Evolutionary conservation across 2,888 invertebrate genomes (phyloP).

Genomic region (Cotesia congregata): DNA sequence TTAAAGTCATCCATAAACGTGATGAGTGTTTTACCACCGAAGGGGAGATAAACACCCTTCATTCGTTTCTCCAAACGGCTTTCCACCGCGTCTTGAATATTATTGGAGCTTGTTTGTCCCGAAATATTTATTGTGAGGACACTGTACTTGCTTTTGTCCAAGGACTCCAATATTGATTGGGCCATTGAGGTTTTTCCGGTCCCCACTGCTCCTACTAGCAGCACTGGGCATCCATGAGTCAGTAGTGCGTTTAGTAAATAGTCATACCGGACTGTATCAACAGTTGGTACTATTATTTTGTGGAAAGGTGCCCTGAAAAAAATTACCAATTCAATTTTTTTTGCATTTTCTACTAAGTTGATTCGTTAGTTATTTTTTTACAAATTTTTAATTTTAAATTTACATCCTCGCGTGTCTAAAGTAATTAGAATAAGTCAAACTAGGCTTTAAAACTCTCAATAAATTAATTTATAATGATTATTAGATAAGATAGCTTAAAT

Average conservation of each 20-base stretch:
- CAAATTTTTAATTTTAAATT: too few species aligned
- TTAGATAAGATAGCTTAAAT: too few species aligned
- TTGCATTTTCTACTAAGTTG: too few species aligned
- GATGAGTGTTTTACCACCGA: constrained; percentile 86
- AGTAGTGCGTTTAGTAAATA: constrained; percentile 79
- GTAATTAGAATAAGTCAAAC: too few species aligned
- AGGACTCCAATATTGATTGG: constrained; percentile 72
- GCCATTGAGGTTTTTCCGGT: constrained; percentile 89
- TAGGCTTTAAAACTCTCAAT: too few species aligned
- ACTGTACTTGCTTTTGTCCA: constrained; percentile 75
- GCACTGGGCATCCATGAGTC: constrained; percentile 77
- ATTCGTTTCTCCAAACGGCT: constrained; percentile 87
- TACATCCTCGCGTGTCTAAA: too few species aligned
- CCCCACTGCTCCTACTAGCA: constrained; percentile 88
- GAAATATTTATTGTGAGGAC: constrained; percentile 88
- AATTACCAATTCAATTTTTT: too few species aligned
- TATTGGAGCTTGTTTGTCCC: constrained; percentile 88
- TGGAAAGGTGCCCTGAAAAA: constrained; percentile 80
- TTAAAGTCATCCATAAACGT: constrained; percentile 93
- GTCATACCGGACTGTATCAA: constrained; percentile 89
- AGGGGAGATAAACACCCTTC: constrained; percentile 85
- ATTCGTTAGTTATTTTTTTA: too few species aligned
- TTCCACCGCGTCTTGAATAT: constrained; percentile 72
- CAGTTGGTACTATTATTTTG: constrained; percentile 88
- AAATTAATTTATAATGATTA: too few species aligned